Conservation (phyloP, 2,888 invertebrate species). For the Drosophila robusta region DNA sequence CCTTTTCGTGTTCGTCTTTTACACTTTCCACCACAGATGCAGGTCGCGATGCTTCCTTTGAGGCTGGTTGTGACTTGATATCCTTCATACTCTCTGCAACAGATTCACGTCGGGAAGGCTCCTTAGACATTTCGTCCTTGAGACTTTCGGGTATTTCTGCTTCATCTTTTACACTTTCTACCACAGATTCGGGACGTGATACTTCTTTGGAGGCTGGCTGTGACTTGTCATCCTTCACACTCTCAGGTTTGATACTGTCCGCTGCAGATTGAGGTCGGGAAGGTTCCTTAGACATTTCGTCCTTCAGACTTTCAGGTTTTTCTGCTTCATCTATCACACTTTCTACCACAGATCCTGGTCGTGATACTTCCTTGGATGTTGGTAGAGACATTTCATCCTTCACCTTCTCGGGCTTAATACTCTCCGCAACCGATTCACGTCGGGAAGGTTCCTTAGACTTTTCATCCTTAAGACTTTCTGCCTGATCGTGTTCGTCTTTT, state of each 20-base stretch:
- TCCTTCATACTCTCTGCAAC: conserved; percentile 33
- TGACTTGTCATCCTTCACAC: conserved; percentile 38
- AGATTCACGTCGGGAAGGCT: conserved; percentile 29
- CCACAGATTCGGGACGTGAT: conserved; percentile 34
- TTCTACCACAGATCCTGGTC: conserved; percentile 34
- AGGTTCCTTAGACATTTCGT: conserved; percentile 19
- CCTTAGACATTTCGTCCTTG: conserved; percentile 15
- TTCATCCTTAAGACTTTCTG: conserved; percentile 1
- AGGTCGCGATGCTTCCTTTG: conserved; percentile 30
- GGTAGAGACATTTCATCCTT: conserved; percentile 22
- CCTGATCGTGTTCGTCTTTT: conserved; percentile 6
- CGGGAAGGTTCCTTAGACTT: conserved; percentile 31
- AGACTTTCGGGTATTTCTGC: not conserved
- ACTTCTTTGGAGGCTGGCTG: conserved; percentile 22
- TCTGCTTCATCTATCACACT: conserved; percentile 27
- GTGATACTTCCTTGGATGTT: conserved; percentile 33
- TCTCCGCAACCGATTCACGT: conserved; percentile 36
- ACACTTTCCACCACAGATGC: conserved; percentile 31
- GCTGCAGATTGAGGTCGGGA: conserved; percentile 28
- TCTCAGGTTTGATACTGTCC: conserved; percentile 16
- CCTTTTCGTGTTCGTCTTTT: conserved; percentile 14
- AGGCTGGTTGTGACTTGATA: conserved; percentile 21
- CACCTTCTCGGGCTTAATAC: not conserved
- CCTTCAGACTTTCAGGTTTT: conserved; percentile 1
- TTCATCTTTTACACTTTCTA: too few relatives aligned